Conservation (phyloP, 2,113 vertebrate species). For the Eulacestoma nigropectus region DNA sequence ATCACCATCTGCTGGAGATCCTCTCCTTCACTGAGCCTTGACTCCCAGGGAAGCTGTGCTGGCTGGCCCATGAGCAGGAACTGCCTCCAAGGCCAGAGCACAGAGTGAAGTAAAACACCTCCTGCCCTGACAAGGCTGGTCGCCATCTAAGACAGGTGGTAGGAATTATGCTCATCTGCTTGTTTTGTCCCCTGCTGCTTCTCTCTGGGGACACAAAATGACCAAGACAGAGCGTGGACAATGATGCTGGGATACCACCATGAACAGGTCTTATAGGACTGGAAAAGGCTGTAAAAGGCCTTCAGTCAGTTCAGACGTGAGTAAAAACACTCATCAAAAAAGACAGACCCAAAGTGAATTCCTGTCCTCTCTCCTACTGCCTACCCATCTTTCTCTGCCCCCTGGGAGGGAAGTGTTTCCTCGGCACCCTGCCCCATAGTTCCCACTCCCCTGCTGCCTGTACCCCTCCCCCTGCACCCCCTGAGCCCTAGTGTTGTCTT, state of each 20-base stretch:
- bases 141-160: neutral
- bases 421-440: neutral
- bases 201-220: neutral
- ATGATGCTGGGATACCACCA: neutral
- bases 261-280: neutral
- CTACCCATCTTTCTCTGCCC: neutral
- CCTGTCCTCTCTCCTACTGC: neutral
- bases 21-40: neutral
- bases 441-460: neutral
- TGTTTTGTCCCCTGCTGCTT: neutral
- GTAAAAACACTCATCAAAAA: neutral
- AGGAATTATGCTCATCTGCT: neutral
- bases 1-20: conserved; percentile 25
- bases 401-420: neutral
- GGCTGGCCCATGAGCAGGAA: neutral
- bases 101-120: neutral
- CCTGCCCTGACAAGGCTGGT: neutral
- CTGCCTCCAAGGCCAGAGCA: neutral
- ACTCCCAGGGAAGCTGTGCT: neutral
- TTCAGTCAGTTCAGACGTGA: neutral
- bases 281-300: neutral
- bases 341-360: neutral
- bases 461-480: neutral
- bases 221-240: neutral
- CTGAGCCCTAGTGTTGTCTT: neutral